Evolutionary conservation across 1,140 invertebrate genomes (phyloP), one percentile per base, ranked within the genome.

Genomic region (Bombus consobrinus): DNA sequence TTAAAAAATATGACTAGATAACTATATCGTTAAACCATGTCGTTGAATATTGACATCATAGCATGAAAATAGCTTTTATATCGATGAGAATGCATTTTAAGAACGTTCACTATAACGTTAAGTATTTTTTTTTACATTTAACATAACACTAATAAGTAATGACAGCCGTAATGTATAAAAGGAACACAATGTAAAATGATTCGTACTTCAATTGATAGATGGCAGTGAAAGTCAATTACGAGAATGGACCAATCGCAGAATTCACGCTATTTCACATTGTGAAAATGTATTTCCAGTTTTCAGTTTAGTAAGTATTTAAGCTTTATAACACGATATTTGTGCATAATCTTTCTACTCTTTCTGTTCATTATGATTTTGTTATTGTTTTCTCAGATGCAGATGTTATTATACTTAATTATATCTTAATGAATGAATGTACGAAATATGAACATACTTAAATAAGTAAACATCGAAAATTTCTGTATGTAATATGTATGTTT

Each of bases 1-100:
- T 79, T 85, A 37, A 72, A 75, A 85, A 78, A 86, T 89, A 73
- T 66, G 34, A 86, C 88, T 82, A 87, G 66, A 57, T 80, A 64
- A 66, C 39, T 73, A 34, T 81, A 66, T 75, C 22, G 37, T 85
- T 85, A 81, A 81, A 81, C 43, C 71, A 69, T 59, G 75, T 81
- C 37, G 41, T 53, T 15, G 57, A 75, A 53, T 75, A 68, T 75
- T 75, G 79, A 73, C 71, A 74, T 81, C 79, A 85, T 69, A 43
- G 62, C n/a, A 75, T 37, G 13, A 81, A 81, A 85, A 75, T 85
- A 75, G 22, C n/a, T 73, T 66, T 81, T 85, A 47, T 39, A 74
- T 74, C 43, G 71, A 5, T 74, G 69, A 74, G 74, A 6, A 59
- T 66, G 9, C 84, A 85, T 81, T 81, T 85, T 81, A 74, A 47